Base-by-base conservation (phyloP, 2,888 invertebrate species). In the Macaria notata region DNA sequence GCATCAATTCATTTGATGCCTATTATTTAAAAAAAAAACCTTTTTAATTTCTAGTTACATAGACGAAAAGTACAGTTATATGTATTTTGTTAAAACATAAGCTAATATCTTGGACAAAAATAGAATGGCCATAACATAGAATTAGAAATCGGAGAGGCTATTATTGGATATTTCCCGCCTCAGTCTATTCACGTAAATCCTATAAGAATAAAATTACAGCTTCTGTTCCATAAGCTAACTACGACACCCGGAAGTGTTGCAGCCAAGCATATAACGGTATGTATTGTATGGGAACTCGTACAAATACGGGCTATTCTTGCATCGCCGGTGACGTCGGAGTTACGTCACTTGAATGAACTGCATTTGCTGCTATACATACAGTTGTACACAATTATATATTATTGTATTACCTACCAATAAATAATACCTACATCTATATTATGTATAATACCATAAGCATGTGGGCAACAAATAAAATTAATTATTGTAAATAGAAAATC, bases 261-360 rank as follows among this genome's bases (percentile, higher is more conserved):
- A 60, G 62, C 66, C 73, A 71, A 71, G 72, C 66, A 67, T 67
- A 66, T 68, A 68, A 75, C 62, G 56, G 53, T 49, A 49, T 51
- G 56, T 59, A 58, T 57, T 58, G 54, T 62, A 69, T 66, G 64
- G 64, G 79, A 83, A 81, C 69, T 65, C 79, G 50, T 74, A 78
- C 65, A 72, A 79, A 67, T 75, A 75, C 71, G 36, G 63, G 68
- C 68, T 75, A 76, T 72, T 77, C 65, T 71, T 55, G 70, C 50
- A 62, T 56, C 60, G 67, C 64, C 59, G 68, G 61, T 61, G 49
- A 58, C 70, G 63, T 66, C 66, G 58, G 59, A 59, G 45, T 74
- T 75, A 79, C 75, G 77, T 64, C 66, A 75, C 46, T 31, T 70
- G 63, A 72, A 72, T 72, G 62, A 68, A 68, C 60, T 55, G 39